Conservation (phyloP, 2,113 vertebrate genomes). For the Albula glossodonta region DNA sequence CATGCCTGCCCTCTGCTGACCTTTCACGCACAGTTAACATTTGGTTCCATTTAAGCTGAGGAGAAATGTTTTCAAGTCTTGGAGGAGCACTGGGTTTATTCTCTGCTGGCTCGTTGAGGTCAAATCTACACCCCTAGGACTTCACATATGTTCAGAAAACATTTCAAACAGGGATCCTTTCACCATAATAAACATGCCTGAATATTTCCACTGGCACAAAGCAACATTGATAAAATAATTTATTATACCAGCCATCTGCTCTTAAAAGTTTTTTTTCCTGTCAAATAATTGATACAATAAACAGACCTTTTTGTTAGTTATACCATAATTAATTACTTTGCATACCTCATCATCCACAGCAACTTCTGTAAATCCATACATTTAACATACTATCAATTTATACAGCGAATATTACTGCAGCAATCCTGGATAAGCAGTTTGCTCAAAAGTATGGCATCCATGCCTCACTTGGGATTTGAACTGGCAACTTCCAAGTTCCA, state of each 20-base stretch:
- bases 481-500: too few species aligned
- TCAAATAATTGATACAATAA: too few species aligned
- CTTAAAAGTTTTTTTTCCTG: background rate
- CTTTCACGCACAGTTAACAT: conserved; percentile 55
- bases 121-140: conserved; percentile 39
- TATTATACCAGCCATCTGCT: background rate
- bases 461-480: too few species aligned
- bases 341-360: too few species aligned
- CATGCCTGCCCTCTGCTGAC: conserved; percentile 66
- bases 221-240: conserved; percentile 23
- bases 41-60: conserved; percentile 64
- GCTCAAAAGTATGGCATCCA: too few species aligned
- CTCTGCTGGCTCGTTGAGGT: conserved; percentile 35
- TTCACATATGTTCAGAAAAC: conserved; percentile 42
- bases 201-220: conserved; percentile 49
- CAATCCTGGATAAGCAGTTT: too few species aligned
- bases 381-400: too few species aligned
- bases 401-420: too few species aligned
- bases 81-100: conserved; percentile 43
- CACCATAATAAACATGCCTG: conserved; percentile 53
- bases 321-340: too few species aligned
- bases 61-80: conserved; percentile 45
- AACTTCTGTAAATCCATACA: too few species aligned
- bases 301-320: too few species aligned
- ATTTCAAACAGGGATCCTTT: conserved; percentile 54